Conservation (phyloP, 30 jellyfish, hydroid and myxozoan genomes). For the Thelohanellus kitauei region DNA sequence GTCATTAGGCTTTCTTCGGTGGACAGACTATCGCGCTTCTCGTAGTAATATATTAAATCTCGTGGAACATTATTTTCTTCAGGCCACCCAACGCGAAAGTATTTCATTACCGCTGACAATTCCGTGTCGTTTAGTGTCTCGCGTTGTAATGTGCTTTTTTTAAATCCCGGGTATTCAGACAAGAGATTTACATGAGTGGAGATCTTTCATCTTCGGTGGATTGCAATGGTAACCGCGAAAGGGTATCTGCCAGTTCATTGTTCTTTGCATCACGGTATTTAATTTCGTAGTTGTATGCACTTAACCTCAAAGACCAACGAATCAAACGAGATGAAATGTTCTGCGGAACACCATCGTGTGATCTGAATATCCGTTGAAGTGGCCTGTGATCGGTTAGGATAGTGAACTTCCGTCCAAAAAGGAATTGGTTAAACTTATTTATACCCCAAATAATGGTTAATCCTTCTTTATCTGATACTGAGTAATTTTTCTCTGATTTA, state of each 20-base stretch:
- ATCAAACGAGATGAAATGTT: conserved; percentile 15
- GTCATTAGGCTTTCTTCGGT: too few relatives aligned
- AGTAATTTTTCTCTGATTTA: conserved; percentile 4
- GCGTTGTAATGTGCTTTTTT: too few relatives aligned
- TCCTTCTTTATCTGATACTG: conserved; percentile 13
- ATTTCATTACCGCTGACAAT: too few relatives aligned
- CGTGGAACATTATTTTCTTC: too few relatives aligned
- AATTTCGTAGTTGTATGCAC: conserved; percentile 2
- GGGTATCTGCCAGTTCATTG: conserved; percentile 11
- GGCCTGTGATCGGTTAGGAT: conserved; percentile 16
- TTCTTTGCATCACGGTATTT: conserved; percentile 9
- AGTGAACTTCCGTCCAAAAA: conserved; percentile 5
- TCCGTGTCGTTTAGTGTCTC: too few relatives aligned
- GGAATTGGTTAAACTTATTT: conserved; percentile 7
- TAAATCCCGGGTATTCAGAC: too few relatives aligned
- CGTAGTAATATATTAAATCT: too few relatives aligned
- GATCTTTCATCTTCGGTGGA: conserved; percentile 13
- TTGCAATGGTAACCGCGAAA: conserved; percentile 9
- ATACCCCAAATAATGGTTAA: conserved; percentile 6
- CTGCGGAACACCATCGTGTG: conserved; percentile 2
- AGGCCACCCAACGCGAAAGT: too few relatives aligned
- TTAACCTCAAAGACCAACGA: conserved; percentile 3
- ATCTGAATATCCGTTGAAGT: not conserved
- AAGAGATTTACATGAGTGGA: too few relatives aligned
- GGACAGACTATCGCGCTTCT: too few relatives aligned